Conservation (phyloP, 1,140 invertebrate species). For the Drosophila kepulauana region DNA sequence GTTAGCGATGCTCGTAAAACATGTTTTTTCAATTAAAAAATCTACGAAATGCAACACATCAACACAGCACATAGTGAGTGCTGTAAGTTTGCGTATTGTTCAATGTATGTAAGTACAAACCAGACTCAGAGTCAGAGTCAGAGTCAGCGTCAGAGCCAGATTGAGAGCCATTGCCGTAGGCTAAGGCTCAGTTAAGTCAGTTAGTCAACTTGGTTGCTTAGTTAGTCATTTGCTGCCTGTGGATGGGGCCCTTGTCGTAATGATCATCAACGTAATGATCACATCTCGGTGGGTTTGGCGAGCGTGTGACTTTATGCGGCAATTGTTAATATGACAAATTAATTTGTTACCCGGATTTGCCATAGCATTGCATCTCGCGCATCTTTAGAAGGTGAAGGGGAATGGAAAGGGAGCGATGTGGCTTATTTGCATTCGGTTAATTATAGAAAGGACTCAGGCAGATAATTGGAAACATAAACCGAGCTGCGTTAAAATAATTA, state of each 20-base stretch:
- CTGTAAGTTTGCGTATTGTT: slow-evolving; percentile 46
- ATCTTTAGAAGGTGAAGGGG: slow-evolving; percentile 35
- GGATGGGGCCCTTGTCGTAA: slow-evolving; percentile 37
- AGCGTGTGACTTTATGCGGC: slow-evolving; percentile 80
- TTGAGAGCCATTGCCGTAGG: slow-evolving; percentile 29
- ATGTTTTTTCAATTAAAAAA: slow-evolving; percentile 84
- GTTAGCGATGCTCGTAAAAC: slow-evolving; percentile 81
- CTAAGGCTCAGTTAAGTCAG: slow-evolving; percentile 50
- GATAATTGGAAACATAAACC: slow-evolving; percentile 7
- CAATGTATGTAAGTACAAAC: slow-evolving; percentile 37
- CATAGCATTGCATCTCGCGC: slow-evolving; percentile 25
- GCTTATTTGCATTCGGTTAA: slow-evolving; percentile 29
- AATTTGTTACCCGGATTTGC: slow-evolving; percentile 78
- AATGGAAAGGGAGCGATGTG: neutral
- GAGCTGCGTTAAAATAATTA: neutral
- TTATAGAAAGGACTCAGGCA: slow-evolving; percentile 17
- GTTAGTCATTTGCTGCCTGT: slow-evolving; percentile 47
- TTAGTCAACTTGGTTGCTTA: slow-evolving; percentile 46
- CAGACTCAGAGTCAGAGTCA: slow-evolving; percentile 14
- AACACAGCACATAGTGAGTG: slow-evolving; percentile 25
- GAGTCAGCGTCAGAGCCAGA: slow-evolving; percentile 11
- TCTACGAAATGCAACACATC: slow-evolving; percentile 74
- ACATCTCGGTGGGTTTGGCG: slow-evolving; percentile 46
- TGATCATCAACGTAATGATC: slow-evolving; percentile 37
- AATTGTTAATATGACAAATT: slow-evolving; percentile 84